A percentile compares a stretch with the other conserved stretches of the same genome.
Conservation (phyloP, 2,888 invertebrate genomes). For the Temnothorax ravouxi region DNA sequence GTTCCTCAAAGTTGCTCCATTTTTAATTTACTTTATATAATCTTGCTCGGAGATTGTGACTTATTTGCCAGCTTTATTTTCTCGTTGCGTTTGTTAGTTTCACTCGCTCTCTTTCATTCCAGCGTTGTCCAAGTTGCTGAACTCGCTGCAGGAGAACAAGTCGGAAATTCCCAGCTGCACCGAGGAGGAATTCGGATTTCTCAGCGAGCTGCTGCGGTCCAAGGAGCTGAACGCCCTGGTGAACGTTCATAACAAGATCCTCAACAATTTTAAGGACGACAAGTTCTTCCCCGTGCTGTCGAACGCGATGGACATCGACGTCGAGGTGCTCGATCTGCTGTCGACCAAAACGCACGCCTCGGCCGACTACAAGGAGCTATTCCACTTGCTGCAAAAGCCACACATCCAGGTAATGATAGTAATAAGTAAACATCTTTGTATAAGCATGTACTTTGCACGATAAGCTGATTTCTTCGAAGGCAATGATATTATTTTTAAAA, state of each 20-base stretch:
- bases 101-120: conserved; percentile 78
- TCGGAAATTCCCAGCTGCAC: conserved; percentile 90
- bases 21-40: conserved; percentile 2
- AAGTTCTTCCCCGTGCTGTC: conserved; percentile 94
- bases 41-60: background rate
- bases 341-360: conserved; percentile 90
- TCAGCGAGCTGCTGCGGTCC: conserved; percentile 94
- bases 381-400: conserved; percentile 93
- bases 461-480: background rate
- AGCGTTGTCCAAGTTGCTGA: conserved; percentile 93
- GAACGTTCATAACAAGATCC: conserved; percentile 96
- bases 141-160: conserved; percentile 94
- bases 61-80: background rate
- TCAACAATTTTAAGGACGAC: conserved; percentile 94
- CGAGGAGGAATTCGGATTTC: conserved; percentile 95
- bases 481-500: background rate
- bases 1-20: background rate
- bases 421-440: background rate
- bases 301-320: conserved; percentile 91
- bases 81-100: background rate
- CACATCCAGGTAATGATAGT: conserved; percentile 92
- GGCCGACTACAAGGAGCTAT: conserved; percentile 93
- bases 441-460: background rate
- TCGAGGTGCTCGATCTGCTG: conserved; percentile 93
- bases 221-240: conserved; percentile 96